Evolutionary conservation across 2,113 vertebrate species (phyloP).

Genomic region (Hippoglossus stenolepis): DNA sequence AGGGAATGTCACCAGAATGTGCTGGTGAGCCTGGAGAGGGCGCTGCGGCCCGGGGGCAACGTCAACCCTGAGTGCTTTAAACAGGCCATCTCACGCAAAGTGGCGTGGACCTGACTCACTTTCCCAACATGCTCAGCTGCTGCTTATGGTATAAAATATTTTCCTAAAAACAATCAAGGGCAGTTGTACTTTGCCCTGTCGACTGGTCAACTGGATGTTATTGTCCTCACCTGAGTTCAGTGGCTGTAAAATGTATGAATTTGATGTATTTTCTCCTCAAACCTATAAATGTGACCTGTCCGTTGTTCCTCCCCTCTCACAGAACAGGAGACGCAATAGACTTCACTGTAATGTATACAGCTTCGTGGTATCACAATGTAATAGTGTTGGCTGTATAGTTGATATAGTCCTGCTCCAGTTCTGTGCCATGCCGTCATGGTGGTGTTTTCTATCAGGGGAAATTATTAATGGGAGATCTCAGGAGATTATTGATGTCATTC

Average conservation of each 20-base stretch:
- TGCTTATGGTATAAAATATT: slow-evolving; percentile 11
- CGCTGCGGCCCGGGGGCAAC: slow-evolving; percentile 77
- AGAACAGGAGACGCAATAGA: slow-evolving; percentile 38
- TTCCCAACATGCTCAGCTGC: slow-evolving; percentile 7
- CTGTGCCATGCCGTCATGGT: slow-evolving; percentile 45
- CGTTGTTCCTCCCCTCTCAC: slow-evolving; percentile 9
- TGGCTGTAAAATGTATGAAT: slow-evolving; percentile 45
- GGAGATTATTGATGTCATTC: slow-evolving; percentile 80
- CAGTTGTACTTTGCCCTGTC: slow-evolving; percentile 24
- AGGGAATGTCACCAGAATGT: slow-evolving; percentile 83
- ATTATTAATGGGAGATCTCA: slow-evolving; percentile 72
- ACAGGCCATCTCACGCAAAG: slow-evolving; percentile 83
- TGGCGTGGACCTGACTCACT: slow-evolving; percentile 82
- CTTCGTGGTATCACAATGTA: slow-evolving; percentile 55
- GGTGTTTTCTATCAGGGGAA: slow-evolving; percentile 64
- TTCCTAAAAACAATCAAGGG: slow-evolving; percentile 27
- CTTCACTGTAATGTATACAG: slow-evolving; percentile 33
- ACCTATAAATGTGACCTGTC: slow-evolving; percentile 59
- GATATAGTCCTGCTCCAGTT: slow-evolving; percentile 58
- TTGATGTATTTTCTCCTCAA: slow-evolving; percentile 55
- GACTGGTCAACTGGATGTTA: slow-evolving; percentile 40
- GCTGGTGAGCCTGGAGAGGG: slow-evolving; percentile 84
- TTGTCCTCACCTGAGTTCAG: slow-evolving; percentile 17
- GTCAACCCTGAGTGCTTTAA: slow-evolving; percentile 80
- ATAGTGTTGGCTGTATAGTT: slow-evolving; percentile 51